These are phyloP conservation scores for Drosophila bocqueti DNA, from an alignment of 1,140 invertebrate species.

Conservation along the genomic window DNA sequence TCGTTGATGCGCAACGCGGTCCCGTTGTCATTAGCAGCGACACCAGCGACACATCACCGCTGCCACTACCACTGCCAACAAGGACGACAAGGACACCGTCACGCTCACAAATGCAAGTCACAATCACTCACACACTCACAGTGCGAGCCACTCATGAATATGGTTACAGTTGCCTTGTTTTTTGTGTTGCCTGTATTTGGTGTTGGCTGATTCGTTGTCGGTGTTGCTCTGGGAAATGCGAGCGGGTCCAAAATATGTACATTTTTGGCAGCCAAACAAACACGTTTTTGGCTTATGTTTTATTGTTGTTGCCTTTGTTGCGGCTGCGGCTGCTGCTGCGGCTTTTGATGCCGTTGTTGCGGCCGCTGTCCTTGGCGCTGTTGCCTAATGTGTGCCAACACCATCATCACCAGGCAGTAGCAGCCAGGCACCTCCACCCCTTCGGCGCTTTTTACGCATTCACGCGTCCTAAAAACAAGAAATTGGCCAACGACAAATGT, in stretches of 20 bases:
- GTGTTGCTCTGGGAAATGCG: constrained; percentile 60
- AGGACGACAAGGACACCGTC: constrained; percentile 24
- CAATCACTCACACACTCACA: constrained; percentile 18
- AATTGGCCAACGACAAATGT: constrained; percentile 59
- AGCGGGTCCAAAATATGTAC: constrained; percentile 59
- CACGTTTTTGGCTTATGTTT: constrained; percentile 72
- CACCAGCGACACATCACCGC: constrained; percentile 46
- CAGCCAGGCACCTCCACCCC: constrained; percentile 15
- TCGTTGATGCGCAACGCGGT: constrained; percentile 78
- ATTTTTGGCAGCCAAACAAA: constrained; percentile 82
- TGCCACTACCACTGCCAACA: constrained; percentile 9
- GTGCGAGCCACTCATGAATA: constrained; percentile 29
- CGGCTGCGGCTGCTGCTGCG: constrained; percentile 59
- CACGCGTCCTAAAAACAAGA: constrained; percentile 62
- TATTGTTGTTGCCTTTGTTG: constrained; percentile 58
- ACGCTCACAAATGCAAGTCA: constrained; percentile 38
- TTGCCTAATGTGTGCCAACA: constrained; percentile 74
- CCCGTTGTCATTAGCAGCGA: constrained; percentile 81
- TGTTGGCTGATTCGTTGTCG: constrained; percentile 10
- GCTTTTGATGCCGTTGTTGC: constrained; percentile 33
- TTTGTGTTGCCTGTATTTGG: constrained; percentile 17
- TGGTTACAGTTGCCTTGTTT: constrained; percentile 51
- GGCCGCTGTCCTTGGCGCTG: constrained; percentile 67
- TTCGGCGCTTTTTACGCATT: constrained; percentile 72
- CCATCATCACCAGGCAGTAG: constrained; percentile 1